Percentiles rank a stretch among this genome's conserved stretches.
These are phyloP conservation scores for Axis porcinus DNA, from an alignment of 2,113 vertebrate genomes.

Conservation along the genomic window DNA sequence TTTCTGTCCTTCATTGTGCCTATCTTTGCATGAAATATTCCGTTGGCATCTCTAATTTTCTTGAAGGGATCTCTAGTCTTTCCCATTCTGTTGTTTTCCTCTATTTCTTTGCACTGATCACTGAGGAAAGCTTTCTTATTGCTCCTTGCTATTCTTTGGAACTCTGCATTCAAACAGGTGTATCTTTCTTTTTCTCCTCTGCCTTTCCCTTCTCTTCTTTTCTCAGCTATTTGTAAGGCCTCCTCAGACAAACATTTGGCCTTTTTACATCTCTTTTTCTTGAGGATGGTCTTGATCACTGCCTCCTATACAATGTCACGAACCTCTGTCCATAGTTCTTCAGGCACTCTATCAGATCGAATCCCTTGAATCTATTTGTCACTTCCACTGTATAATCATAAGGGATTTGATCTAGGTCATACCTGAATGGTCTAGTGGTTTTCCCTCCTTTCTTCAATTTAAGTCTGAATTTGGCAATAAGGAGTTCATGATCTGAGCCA, in stretches of 20 bases:
- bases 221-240: neutral
- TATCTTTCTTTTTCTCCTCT: neutral
- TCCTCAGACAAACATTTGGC: neutral
- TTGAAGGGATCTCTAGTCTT: neutral
- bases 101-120: neutral
- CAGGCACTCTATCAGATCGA: neutral
- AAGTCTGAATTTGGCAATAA: neutral
- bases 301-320: accelerated
- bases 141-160: neutral
- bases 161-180: neutral
- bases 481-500: neutral
- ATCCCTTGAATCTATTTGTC: neutral
- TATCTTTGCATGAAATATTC: neutral
- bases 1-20: neutral
- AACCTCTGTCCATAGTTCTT: neutral
- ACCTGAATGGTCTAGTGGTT: neutral
- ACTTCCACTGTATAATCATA: neutral
- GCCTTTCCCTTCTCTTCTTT: neutral
- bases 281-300: neutral
- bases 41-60: neutral
- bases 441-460: neutral
- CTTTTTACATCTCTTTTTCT: neutral
- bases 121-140: neutral
- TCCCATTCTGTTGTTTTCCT: neutral
- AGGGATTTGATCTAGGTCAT: neutral